phyloP scores from a whole-genome alignment of 1,140 invertebrate species.

The Coenobita brevimanus region DNA sequence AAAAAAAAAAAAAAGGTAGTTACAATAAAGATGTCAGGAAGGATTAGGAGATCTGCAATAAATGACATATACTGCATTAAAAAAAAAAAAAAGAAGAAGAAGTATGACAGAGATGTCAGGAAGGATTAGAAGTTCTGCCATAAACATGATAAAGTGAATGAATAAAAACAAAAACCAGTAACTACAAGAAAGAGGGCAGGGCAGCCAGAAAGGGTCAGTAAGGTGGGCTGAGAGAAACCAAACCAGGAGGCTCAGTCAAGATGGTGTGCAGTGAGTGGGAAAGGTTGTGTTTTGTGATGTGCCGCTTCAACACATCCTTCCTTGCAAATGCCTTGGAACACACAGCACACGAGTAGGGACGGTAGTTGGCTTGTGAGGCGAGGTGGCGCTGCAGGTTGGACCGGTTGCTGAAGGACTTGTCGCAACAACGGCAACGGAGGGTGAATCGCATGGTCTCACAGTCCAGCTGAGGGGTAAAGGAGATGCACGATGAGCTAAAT shows the following conservation, averaged over 20 bases:
- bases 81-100: no score
- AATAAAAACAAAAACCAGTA: no score
- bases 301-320: constrained; percentile 48
- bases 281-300: constrained; percentile 44
- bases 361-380: constrained; percentile 51
- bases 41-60: no score
- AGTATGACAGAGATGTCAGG: no score
- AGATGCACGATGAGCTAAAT: neutral
- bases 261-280: constrained; percentile 52
- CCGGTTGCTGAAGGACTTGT: constrained; percentile 54
- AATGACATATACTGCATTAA: no score
- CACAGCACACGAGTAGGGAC: constrained; percentile 45
- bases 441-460: constrained; percentile 44
- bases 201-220: neutral
- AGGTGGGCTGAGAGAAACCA: constrained; percentile 44
- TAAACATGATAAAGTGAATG: no score
- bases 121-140: neutral
- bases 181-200: no score
- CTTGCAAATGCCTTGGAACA: constrained; percentile 53
- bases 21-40: no score
- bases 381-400: constrained; percentile 58
- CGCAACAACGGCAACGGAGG: constrained; percentile 48
- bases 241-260: constrained; percentile 42
- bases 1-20: no score
- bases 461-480: constrained; percentile 28